Percentiles rank a stretch among this genome's conserved stretches.
Conservation (phyloP, 2,113 vertebrate genomes). For the Uria aalge region DNA sequence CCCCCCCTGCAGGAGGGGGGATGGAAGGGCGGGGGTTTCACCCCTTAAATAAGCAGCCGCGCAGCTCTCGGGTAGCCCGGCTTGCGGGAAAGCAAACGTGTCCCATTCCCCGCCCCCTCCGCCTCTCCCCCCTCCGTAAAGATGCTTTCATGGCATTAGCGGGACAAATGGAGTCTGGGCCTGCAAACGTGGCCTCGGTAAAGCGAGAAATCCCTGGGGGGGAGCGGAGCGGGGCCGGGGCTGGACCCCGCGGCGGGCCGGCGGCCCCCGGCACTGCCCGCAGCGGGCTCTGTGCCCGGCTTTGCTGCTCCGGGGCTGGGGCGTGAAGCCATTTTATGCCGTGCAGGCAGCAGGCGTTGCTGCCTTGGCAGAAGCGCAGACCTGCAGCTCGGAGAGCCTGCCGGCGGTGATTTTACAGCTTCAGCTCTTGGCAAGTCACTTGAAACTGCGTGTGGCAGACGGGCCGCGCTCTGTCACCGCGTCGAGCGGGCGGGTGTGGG, state of each 20-base stretch:
- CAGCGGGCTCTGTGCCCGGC: not conserved
- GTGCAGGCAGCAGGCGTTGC: not conserved
- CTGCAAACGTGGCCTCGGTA: constrained; percentile 18
- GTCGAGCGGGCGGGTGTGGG: not conserved
- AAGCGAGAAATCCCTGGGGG: not conserved
- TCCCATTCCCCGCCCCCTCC: not conserved
- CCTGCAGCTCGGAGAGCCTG: not conserved
- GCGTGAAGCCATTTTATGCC: constrained; percentile 28
- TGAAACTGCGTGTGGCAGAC: not conserved
- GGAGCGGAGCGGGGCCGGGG: not conserved
- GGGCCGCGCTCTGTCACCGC: not conserved
- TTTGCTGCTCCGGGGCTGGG: not conserved
- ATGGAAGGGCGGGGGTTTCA: not conserved
- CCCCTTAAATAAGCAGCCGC: too few species aligned
- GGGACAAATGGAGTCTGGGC: not conserved
- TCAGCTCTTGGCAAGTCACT: not conserved
- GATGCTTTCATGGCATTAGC: not conserved
- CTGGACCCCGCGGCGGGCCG: not conserved
- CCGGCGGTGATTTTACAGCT: not conserved
- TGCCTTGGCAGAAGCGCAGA: not conserved
- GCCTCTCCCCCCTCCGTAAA: not conserved
- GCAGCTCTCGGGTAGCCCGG: not conserved
- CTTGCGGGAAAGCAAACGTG: not conserved
- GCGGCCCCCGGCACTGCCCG: not conserved
- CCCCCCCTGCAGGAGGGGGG: not conserved